Percentiles rank a stretch among this genome's conserved stretches.
Evolutionary conservation across 2,888 invertebrate genomes (phyloP).

Genomic region (Leptarthrus brevirostris): DNA sequence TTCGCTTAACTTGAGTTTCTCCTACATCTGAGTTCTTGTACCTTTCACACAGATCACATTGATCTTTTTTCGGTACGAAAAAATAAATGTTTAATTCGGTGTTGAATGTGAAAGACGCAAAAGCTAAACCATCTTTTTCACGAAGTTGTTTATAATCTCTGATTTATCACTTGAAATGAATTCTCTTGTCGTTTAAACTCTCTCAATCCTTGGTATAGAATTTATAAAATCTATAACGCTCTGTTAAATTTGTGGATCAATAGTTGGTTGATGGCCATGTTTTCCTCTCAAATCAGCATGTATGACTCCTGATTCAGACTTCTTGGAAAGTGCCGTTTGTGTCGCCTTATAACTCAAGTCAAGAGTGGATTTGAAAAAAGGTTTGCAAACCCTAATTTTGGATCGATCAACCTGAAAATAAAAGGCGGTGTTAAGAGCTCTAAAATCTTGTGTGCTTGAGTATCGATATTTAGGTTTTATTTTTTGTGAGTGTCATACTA

Average conservation of each 20-base stretch:
- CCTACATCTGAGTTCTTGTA: no score
- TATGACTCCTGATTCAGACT: slow-evolving; percentile 20
- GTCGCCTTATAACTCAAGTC: slow-evolving; percentile 40
- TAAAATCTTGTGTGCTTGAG: slow-evolving; percentile 12
- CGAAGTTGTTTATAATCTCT: background rate
- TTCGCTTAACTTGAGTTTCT: no score
- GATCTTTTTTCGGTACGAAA: no score
- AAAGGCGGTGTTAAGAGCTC: slow-evolving; percentile 41
- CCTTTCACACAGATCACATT: no score
- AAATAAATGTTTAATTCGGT: no score
- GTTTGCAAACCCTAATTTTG: slow-evolving; percentile 13
- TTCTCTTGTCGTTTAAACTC: slow-evolving; percentile 24
- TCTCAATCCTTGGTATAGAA: slow-evolving; percentile 46
- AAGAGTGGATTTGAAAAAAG: slow-evolving; percentile 45
- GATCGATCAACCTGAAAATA: background rate
- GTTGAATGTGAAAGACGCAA: no score
- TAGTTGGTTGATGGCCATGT: slow-evolving; percentile 21
- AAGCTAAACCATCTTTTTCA: no score
- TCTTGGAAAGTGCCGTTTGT: slow-evolving; percentile 29
- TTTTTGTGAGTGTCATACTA: slow-evolving; percentile 25
- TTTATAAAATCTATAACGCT: slow-evolving; percentile 41
- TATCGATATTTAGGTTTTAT: slow-evolving; percentile 35
- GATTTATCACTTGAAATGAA: slow-evolving; percentile 46
- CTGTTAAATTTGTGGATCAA: no score
- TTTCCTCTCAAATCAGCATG: slow-evolving; percentile 32